A percentile compares a stretch with the other conserved stretches of the same genome.
Conservation (phyloP, 2,797 vertebrate genomes). For the Lutjanus argentimaculatus region DNA sequence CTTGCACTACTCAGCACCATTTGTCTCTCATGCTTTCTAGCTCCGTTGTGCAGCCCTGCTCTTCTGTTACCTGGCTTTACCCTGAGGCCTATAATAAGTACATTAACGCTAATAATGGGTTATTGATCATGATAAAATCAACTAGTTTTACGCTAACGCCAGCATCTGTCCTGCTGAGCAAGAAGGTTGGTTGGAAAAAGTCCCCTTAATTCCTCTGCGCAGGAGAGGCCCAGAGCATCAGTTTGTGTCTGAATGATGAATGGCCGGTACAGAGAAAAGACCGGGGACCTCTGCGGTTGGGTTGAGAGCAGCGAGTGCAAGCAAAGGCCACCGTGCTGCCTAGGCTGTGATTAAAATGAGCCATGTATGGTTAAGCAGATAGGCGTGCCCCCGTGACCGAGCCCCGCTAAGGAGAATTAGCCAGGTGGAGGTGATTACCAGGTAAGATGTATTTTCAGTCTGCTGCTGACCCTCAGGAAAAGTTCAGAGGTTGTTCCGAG, state of each 20-base stretch:
- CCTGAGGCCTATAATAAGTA: conserved; percentile 53
- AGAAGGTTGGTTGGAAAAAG: conserved; percentile 32
- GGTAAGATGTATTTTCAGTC: conserved; percentile 29
- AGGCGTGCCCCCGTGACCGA: conserved; percentile 10
- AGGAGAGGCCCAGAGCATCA: conserved; percentile 54
- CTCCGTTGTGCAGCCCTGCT: conserved; percentile 10
- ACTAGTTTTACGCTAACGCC: conserved; percentile 43
- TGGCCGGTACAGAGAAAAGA: conserved; percentile 29
- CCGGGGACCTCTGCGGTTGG: conserved; percentile 25
- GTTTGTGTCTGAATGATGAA: conserved; percentile 76
- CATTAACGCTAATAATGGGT: conserved; percentile 69
- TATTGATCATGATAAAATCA: conserved; percentile 75
- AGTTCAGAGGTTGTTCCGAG: not conserved
- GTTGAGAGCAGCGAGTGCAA: conserved; percentile 14
- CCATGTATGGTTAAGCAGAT: conserved; percentile 56
- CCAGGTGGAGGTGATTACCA: conserved; percentile 40
- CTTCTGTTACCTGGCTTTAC: conserved; percentile 22
- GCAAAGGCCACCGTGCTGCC: conserved; percentile 53
- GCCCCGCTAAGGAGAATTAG: conserved; percentile 30
- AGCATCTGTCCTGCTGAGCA: conserved; percentile 65
- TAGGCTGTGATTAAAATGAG: conserved; percentile 65
- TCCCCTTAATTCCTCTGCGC: conserved; percentile 42
- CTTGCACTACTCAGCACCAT: conserved; percentile 43
- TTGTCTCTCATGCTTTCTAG: conserved; percentile 5
- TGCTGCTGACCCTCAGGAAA: conserved; percentile 9